Evolutionary conservation across 1,140 invertebrate genomes (phyloP).

Genomic region (Campoletis sonorensis): DNA sequence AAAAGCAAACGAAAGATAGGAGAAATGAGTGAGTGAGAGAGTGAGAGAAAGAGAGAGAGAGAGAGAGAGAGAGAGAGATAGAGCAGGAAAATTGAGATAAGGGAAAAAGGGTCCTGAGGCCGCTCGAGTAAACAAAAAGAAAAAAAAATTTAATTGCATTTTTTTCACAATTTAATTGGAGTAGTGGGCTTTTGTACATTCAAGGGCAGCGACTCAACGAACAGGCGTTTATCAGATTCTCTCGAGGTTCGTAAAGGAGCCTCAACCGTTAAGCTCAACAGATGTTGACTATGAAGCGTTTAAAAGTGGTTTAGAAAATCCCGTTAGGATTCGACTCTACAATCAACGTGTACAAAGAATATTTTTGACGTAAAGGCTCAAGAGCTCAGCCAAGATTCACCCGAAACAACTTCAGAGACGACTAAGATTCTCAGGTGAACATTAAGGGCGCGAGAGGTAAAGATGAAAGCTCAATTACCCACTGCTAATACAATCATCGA

Average conservation of each 20-base stretch:
- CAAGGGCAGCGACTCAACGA: conserved; percentile 23
- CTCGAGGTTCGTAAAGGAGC: conserved; percentile 1
- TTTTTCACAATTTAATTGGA: conserved; percentile 40
- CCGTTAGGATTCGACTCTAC: background rate
- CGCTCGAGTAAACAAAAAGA: background rate
- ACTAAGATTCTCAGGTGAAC: background rate
- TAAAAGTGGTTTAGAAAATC: background rate
- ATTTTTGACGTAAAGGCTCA: background rate
- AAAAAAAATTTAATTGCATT: conserved; percentile 24
- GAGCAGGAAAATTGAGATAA: background rate
- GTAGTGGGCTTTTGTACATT: background rate
- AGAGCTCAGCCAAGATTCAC: background rate
- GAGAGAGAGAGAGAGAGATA: background rate
- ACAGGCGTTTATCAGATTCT: conserved; percentile 55
- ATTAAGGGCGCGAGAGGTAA: background rate
- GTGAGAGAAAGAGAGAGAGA: background rate
- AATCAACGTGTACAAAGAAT: background rate
- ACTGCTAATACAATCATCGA: conserved; percentile 66
- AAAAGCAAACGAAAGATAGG: background rate
- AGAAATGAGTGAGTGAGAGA: too few species aligned
- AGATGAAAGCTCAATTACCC: conserved; percentile 66
- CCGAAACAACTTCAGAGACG: background rate
- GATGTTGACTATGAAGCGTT: conserved; percentile 14
- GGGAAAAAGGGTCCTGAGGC: too few species aligned
- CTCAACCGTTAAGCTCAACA: background rate